A percentile compares a stretch with the other conserved stretches of the same genome.
These are phyloP conservation scores for Pelvicachromis taeniatus DNA, from an alignment of 2,113 vertebrate genomes.

Conservation along the genomic window DNA sequence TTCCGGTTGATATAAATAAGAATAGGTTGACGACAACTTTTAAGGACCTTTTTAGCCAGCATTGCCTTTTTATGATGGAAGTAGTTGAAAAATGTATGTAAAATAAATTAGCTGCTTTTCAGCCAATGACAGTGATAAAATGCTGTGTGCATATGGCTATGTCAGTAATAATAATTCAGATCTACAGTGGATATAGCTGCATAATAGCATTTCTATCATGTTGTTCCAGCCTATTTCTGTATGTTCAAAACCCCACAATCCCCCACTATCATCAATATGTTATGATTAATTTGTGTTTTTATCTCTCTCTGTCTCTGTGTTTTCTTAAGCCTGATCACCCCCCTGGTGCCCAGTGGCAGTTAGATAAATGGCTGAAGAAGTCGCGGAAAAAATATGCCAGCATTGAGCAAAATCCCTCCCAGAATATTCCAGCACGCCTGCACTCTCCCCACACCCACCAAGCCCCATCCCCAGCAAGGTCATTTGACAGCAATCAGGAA, in stretches of 20 bases:
- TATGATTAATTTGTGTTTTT: not conserved
- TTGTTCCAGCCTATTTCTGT: not conserved
- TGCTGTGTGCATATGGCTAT: not conserved
- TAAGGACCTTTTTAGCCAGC: not conserved
- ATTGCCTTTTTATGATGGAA: not conserved
- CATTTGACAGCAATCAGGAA: slow-evolving; percentile 67
- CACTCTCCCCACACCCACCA: slow-evolving; percentile 53
- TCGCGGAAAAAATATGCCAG: slow-evolving; percentile 78
- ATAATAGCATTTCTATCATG: not conserved
- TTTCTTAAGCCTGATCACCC: slow-evolving; percentile 75
- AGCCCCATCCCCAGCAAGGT: slow-evolving; percentile 68
- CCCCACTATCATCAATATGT: not conserved
- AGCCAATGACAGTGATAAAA: not conserved
- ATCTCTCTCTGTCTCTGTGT: not conserved
- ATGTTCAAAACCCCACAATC: not conserved
- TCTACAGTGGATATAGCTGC: not conserved
- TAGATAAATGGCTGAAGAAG: slow-evolving; percentile 95
- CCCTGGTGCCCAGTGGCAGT: slow-evolving; percentile 89
- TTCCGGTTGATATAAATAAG: not conserved
- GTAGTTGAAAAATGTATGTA: not conserved
- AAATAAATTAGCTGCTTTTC: not conserved
- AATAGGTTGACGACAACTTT: not conserved
- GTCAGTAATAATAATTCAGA: not conserved
- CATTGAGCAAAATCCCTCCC: slow-evolving; percentile 70
- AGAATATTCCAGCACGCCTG: slow-evolving; percentile 12